Conservation (phyloP, 2,113 vertebrate species). For the Prunella fulvescens region DNA sequence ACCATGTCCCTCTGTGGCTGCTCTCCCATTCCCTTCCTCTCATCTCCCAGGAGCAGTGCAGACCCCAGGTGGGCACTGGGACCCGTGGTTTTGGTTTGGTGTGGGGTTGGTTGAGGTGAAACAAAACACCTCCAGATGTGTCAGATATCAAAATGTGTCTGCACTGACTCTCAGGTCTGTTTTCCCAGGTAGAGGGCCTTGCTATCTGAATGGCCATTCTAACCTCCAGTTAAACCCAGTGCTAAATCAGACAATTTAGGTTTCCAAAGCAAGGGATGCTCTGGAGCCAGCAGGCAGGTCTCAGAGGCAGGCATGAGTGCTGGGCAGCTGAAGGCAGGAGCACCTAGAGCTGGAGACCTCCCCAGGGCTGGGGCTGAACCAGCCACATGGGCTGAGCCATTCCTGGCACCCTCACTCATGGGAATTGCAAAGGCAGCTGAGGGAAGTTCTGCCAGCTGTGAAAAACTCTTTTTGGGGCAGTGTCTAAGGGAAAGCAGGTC, state of each 20-base stretch:
- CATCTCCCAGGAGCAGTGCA: background rate
- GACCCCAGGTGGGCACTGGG: background rate
- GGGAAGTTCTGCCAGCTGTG: background rate
- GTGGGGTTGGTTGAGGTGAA: background rate
- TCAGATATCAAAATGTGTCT: background rate
- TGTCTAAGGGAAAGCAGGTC: background rate
- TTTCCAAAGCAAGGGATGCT: background rate
- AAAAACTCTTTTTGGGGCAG: background rate
- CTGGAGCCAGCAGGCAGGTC: background rate
- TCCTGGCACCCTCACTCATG: background rate
- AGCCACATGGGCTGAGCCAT: background rate
- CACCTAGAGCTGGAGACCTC: background rate
- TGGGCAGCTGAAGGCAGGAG: background rate
- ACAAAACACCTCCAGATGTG: background rate
- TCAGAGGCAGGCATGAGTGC: background rate
- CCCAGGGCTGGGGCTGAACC: background rate
- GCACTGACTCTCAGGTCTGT: background rate
- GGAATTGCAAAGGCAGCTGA: background rate
- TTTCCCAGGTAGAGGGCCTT: background rate
- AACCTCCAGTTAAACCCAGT: background rate
- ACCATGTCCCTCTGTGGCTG: rapidly evolving
- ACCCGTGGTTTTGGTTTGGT: background rate
- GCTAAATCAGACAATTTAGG: too few relatives aligned
- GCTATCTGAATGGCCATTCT: background rate
- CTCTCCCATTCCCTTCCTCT: background rate